Conservation (phyloP, 2,797 vertebrate genomes). For the Arnoldichthys spilopterus region DNA sequence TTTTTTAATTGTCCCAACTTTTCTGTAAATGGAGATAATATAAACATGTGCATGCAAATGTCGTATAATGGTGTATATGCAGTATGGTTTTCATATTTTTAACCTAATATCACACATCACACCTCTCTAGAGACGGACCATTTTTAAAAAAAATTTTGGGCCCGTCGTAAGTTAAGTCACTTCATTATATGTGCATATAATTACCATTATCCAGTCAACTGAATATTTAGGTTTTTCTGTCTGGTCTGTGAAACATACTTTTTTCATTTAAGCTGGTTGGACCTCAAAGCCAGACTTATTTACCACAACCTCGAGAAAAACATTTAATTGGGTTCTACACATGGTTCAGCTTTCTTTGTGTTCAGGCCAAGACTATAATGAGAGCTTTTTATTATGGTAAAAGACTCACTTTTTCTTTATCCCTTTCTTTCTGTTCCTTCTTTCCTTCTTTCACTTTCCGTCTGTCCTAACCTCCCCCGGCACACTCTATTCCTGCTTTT, state of each 20-base stretch:
- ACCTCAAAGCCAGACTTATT: conserved; percentile 59
- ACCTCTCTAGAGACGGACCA: too few relatives aligned
- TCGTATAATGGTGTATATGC: too few relatives aligned
- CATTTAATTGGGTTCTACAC: conserved; percentile 65
- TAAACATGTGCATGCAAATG: too few relatives aligned
- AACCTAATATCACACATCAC: too few relatives aligned
- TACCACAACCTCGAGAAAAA: conserved; percentile 65
- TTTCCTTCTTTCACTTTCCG: background rate
- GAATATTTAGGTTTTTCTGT: background rate
- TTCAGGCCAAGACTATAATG: conserved; percentile 69
- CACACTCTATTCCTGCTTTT: background rate
- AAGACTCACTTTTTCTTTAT: conserved; percentile 50
- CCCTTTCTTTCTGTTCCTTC: background rate
- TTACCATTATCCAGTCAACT: background rate
- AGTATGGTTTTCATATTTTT: too few relatives aligned
- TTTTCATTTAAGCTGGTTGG: conserved; percentile 41
- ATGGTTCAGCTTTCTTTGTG: conserved; percentile 70
- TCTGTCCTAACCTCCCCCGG: background rate
- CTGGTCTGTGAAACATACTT: background rate
- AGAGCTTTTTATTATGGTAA: conserved; percentile 67
- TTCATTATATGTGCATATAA: background rate
- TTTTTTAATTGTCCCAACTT: too few relatives aligned
- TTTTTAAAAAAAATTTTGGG: background rate
- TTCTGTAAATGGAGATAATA: too few relatives aligned
- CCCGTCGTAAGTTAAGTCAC: background rate